These are phyloP conservation scores for Pseudochromis fuscus DNA, from an alignment of 2,797 vertebrate species.

Conservation along the genomic window DNA sequence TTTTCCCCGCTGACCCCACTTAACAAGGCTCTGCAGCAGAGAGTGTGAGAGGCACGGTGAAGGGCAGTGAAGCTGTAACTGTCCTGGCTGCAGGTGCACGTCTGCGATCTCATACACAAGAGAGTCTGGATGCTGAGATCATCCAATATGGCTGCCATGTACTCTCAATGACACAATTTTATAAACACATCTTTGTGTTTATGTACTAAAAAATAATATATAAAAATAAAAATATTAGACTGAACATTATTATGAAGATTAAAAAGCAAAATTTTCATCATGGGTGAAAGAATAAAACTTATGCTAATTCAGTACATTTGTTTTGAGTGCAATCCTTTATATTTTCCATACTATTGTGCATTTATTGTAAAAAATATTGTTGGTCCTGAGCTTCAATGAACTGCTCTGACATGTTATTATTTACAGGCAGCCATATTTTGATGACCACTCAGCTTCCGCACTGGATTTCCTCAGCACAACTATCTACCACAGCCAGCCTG, in stretches of 20 bases:
- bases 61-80: slow-evolving; percentile 32
- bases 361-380: too few relatives aligned
- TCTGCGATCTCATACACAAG: slow-evolving; percentile 66
- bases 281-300: too few relatives aligned
- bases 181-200: not conserved
- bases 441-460: slow-evolving; percentile 75
- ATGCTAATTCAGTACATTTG: too few relatives aligned
- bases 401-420: not conserved
- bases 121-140: slow-evolving; percentile 74
- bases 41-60: slow-evolving; percentile 12
- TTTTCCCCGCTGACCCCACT: slow-evolving; percentile 36
- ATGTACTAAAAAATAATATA: not conserved
- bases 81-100: slow-evolving; percentile 71
- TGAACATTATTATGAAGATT: too few relatives aligned
- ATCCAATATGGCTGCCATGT: slow-evolving; percentile 73
- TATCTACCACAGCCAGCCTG: slow-evolving; percentile 69
- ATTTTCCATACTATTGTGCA: too few relatives aligned
- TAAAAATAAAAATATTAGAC: too few relatives aligned
- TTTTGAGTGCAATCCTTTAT: too few relatives aligned
- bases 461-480: slow-evolving; percentile 62
- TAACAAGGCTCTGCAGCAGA: slow-evolving; percentile 1
- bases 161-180: slow-evolving; percentile 4
- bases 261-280: too few relatives aligned
- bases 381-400: not conserved
- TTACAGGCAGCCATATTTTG: slow-evolving; percentile 55